These are phyloP conservation scores for Rhinogobio ventralis DNA, from an alignment of 2,797 vertebrate genomes.

Conservation along the genomic window DNA sequence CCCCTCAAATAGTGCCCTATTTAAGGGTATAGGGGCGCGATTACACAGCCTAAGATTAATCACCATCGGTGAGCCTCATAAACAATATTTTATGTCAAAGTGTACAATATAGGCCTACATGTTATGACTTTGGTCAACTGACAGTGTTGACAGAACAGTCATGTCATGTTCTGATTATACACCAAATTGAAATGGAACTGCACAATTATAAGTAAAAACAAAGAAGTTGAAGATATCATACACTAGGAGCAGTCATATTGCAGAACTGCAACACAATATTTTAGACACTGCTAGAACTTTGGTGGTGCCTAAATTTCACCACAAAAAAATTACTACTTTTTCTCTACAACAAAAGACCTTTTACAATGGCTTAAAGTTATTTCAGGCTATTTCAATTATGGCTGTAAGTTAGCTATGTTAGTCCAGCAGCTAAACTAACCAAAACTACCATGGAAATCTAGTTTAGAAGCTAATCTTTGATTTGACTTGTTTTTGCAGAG, in stretches of 20 bases:
- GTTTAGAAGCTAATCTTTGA: background rate
- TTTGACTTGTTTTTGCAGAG: slow-evolving; percentile 6
- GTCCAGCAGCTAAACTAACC: background rate
- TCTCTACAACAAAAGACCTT: background rate
- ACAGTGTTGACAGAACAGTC: background rate
- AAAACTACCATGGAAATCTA: background rate
- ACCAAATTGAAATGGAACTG: background rate
- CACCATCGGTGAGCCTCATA: background rate
- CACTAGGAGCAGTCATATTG: background rate
- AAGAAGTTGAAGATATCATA: background rate
- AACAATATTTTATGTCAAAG: background rate
- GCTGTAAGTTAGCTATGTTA: background rate
- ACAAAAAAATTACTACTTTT: background rate
- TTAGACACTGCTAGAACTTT: background rate
- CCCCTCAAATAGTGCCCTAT: too few species aligned
- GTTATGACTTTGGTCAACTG: background rate
- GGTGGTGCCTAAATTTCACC: background rate
- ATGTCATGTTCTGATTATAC: background rate
- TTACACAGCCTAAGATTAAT: too few species aligned
- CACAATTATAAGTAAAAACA: background rate
- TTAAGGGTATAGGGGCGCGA: too few species aligned
- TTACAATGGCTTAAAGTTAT: background rate
- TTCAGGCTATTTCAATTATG: background rate
- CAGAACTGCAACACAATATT: background rate
- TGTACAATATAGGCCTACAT: background rate